Conservation (phyloP, 1,140 invertebrate genomes). For the Aporrectodea caliginosa region DNA sequence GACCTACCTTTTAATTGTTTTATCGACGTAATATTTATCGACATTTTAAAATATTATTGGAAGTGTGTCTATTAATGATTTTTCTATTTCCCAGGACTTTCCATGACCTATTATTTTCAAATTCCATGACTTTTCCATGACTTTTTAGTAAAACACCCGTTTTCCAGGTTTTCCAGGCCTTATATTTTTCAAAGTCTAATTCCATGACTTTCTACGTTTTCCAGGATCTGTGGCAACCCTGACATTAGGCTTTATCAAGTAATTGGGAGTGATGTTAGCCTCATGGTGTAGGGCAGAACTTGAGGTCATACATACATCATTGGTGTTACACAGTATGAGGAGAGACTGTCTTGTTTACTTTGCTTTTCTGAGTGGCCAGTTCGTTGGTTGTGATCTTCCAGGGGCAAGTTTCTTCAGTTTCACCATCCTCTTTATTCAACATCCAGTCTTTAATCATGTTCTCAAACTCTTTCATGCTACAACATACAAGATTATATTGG, state of each 20-base stretch:
- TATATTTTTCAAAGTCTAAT: background rate
- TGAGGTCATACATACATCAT: too few relatives aligned
- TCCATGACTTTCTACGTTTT: background rate
- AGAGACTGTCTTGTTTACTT: slow-evolving; percentile 46
- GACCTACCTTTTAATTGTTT: too few relatives aligned
- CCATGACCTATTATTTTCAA: too few relatives aligned
- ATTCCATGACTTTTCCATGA: too few relatives aligned
- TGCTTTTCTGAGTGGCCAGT: slow-evolving; percentile 70
- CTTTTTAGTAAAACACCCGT: too few relatives aligned
- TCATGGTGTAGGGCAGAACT: background rate
- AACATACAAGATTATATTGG: too few relatives aligned
- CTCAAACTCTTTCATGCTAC: slow-evolving; percentile 62
- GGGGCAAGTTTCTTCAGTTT: slow-evolving; percentile 45
- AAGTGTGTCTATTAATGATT: too few relatives aligned
- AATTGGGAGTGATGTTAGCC: background rate
- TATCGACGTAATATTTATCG: too few relatives aligned
- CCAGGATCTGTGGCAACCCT: background rate
- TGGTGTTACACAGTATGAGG: too few relatives aligned
- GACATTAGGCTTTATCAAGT: background rate
- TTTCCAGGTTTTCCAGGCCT: too few relatives aligned
- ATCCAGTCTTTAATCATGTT: slow-evolving; percentile 52
- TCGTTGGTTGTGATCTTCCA: slow-evolving; percentile 71
- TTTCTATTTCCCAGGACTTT: too few relatives aligned
- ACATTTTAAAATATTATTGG: too few relatives aligned
- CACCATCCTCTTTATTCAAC: slow-evolving; percentile 46